Base-by-base conservation (phyloP, 2,113 vertebrate genomes). In the Epinephelus fuscoguttatus region DNA sequence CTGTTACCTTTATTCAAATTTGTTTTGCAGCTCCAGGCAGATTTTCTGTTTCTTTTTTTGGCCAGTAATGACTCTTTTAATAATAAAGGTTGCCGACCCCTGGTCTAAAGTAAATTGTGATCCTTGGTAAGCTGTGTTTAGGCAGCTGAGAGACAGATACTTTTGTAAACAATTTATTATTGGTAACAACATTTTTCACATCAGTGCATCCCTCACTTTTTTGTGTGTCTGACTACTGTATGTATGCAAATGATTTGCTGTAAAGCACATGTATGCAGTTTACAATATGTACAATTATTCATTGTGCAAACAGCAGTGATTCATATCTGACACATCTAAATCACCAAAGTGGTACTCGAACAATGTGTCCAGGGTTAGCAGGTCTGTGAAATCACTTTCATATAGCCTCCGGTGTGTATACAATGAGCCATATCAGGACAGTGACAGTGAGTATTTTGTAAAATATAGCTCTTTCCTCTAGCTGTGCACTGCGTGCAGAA, bases 381-480 rank as follows among this genome's bases (percentile, higher is more conserved):
- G 19, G 6, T 71, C 6, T 10, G 17, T 64, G 66, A 30, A 84
- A 73, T 85, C 56, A 52, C 75, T 80, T 89, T 68, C 69, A 68
- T 33, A 17, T 53, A 64, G 73, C 72, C 59, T 59, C 66, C 69
- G 27, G 40, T 59, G 50, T 70, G 37, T 33, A 42, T 56, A 71
- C 75, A 72, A 42, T 42, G 21, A 75, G 69, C 49, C 53, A 37
- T 63, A 68, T 23, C 66, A 47, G 78, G 33, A 45, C 49, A 33
- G 64, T 13, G 70, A 72, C 61, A 70, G n/a, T n/a, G 50, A 25
- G 6, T 67, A 60, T 53, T 82, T 52, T 74, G 49, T 84, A 71
- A 80, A 74, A 87, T 78, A 71, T 50, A 33, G 23, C 63, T 62
- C 77, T 75, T 71, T 50, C n/a, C 25, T 40, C 10, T 69, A 27